Base-by-base conservation (phyloP, 2,113 vertebrate genomes). In the Callochromis pleurospilus region DNA sequence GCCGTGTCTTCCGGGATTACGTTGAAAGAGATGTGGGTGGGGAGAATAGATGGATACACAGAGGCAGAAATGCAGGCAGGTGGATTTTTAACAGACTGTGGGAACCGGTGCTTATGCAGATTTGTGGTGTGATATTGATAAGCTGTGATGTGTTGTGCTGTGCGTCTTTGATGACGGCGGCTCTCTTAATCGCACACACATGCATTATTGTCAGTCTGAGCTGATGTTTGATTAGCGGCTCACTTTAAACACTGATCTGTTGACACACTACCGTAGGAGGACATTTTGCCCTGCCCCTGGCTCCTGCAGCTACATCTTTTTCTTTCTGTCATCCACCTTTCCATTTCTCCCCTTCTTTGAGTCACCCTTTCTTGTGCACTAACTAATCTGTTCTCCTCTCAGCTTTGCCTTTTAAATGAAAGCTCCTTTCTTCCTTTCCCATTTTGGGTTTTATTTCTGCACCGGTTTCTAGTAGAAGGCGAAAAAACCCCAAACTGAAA, bases 231-330 rank as follows among this genome's bases (percentile, higher is more conserved):
- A 40, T 90, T 90, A 83, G 73, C 19, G 84, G 88, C 79, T 89
- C 56, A 77, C 86, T 91, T 91, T 60, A 90, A 90, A 90, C 84
- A 73, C 92, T 94, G 90, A 92, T 68, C 45, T 94, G 90, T 94
- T 97, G 94, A 92, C 93, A 94, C 85, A 89, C 62, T 86, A 87
- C 89, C 87, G 89, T 91, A 89, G 92, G 94, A 94, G 86, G 95
- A 96, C 96, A 95, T 97, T 97, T 96, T 94, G 94, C 84, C 95
- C 95, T 88, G 73, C 79, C 92, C 87, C 38, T 91, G 86, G 90
- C 81, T 92, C 91, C 17, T 89, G 86, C 77, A 82, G 91, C 40
- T 89, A 82, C 95, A 81, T 60, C 89, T 89, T 80, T 54, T 82
- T 54, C 81, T 40, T 83, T 79, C 40, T 55, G 73, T 86, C 53